Conservation (phyloP, 2,797 vertebrate species). For the Numenius phaeopus region DNA sequence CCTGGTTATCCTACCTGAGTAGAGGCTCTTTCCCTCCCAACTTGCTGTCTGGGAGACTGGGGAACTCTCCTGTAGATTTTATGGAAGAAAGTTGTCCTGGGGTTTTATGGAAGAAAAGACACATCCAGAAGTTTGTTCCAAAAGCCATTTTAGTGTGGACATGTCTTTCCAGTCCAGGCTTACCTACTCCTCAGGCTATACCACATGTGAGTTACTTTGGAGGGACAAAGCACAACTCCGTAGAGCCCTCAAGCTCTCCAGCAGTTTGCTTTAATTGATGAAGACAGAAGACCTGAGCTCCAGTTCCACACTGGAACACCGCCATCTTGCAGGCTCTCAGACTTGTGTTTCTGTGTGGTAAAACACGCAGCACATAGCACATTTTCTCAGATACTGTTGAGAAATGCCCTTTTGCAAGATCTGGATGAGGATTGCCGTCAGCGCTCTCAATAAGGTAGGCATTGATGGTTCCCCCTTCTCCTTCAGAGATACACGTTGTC, state of each 20-base stretch:
- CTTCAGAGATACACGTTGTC: accelerated
- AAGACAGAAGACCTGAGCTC: neutral
- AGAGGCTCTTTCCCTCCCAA: neutral
- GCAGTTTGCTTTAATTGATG: neutral
- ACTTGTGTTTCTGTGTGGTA: neutral
- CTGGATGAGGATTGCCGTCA: neutral
- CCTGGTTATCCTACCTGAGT: neutral
- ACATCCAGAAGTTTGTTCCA: neutral
- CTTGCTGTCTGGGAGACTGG: neutral
- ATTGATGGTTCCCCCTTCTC: accelerated
- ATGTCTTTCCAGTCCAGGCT: neutral
- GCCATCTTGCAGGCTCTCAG: neutral
- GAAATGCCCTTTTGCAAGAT: neutral
- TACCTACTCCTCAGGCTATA: neutral
- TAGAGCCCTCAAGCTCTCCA: neutral
- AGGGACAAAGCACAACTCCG: neutral
- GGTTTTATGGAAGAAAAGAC: neutral
- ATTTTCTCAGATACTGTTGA: neutral
- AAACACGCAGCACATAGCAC: accelerated
- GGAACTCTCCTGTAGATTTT: neutral
- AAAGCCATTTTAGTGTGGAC: neutral
- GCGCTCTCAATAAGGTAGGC: neutral
- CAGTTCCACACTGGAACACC: neutral
- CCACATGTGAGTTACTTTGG: neutral
- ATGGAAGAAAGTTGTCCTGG: neutral